phyloP scores from a whole-genome alignment of 2,797 vertebrate species.

The Notamacropus eugenii region DNA sequence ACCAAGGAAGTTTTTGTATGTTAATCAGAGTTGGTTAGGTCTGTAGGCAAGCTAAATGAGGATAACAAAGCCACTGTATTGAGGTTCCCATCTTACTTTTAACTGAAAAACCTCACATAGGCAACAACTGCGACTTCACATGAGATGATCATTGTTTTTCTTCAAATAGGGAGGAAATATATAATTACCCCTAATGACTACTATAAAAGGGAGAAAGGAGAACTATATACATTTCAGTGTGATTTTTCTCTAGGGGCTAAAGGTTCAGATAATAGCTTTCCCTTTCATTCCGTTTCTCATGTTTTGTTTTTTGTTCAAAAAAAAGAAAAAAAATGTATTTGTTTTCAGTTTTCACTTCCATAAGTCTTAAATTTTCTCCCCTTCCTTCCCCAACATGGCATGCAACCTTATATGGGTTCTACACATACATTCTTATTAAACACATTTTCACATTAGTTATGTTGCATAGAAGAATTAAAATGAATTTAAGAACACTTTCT shows the following conservation, averaged over 20 bases:
- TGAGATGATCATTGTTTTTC: neutral
- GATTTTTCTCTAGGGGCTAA: fast-evolving
- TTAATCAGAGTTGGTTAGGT: neutral
- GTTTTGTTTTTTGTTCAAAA: neutral
- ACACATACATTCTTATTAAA: too few relatives aligned
- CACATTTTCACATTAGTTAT: too few relatives aligned
- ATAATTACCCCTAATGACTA: neutral
- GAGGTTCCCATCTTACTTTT: neutral
- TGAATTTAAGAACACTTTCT: neutral
- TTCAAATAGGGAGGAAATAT: constrained; percentile 51
- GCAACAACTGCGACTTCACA: neutral
- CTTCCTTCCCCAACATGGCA: too few relatives aligned
- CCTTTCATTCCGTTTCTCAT: constrained; percentile 18
- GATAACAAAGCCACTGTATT: neutral
- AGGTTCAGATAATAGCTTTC: constrained; percentile 32
- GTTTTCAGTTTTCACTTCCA: too few relatives aligned
- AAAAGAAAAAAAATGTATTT: too few relatives aligned
- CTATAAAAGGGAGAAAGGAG: constrained; percentile 42
- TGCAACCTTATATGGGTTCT: too few relatives aligned
- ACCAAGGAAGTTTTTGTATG: neutral
- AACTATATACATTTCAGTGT: constrained; percentile 3
- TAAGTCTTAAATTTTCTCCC: too few relatives aligned
- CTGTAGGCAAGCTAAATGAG: neutral
- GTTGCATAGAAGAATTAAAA: too few relatives aligned
- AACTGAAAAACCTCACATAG: neutral